A percentile compares a stretch with the other conserved stretches of the same genome.
Evolutionary conservation across 2,113 vertebrate species (phyloP).

Genomic region (Sus scrofa): DNA sequence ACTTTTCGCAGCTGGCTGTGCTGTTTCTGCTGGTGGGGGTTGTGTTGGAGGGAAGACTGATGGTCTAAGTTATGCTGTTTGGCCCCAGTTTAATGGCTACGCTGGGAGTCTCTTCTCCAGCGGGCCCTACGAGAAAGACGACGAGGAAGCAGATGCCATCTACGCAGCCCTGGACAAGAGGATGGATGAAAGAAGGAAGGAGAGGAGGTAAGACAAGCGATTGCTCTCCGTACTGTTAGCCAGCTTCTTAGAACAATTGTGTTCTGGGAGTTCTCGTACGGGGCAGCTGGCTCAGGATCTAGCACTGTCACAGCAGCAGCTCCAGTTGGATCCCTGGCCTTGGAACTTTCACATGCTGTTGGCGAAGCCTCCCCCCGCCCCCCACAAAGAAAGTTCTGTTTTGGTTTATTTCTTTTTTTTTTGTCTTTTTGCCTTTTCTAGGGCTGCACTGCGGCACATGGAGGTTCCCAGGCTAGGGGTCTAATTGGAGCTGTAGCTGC

Average conservation of each 20-base stretch:
- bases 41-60: neutral
- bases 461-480: too few relatives aligned
- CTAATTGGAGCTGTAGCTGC: too few relatives aligned
- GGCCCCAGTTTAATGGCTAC: slow-evolving; percentile 96
- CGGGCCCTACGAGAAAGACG: slow-evolving; percentile 98
- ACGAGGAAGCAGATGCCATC: slow-evolving; percentile 98
- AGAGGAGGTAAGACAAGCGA: slow-evolving; percentile 91
- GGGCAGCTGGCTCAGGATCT: too few relatives aligned
- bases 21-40: neutral
- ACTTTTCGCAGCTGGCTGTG: neutral
- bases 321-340: too few relatives aligned
- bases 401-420: neutral
- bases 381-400: neutral
- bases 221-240: neutral
- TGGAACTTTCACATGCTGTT: neutral
- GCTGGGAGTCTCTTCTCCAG: slow-evolving; percentile 99
- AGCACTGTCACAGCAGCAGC: too few relatives aligned
- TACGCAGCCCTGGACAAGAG: slow-evolving; percentile 98
- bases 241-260: too few relatives aligned
- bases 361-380: too few relatives aligned
- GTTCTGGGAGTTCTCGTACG: too few relatives aligned
- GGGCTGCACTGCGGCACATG: too few relatives aligned
- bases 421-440: neutral
- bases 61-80: neutral
- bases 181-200: slow-evolving; percentile 99